Conservation (phyloP, 2,113 vertebrate species). For the Oryzias celebensis region DNA sequence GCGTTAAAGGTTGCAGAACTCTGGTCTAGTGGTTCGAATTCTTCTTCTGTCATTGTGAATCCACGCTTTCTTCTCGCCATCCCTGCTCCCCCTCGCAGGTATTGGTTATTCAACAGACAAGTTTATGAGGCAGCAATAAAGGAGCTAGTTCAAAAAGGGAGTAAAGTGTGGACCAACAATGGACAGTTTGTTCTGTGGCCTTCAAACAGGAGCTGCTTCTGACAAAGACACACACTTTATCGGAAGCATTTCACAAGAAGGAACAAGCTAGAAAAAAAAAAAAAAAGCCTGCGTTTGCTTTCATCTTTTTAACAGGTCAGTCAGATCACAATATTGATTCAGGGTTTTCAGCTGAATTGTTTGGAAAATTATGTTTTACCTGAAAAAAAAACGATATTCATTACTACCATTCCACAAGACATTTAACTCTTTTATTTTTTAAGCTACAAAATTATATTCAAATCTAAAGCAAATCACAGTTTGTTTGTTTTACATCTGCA, state of each 20-base stretch:
- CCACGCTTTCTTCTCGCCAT: conserved; percentile 13
- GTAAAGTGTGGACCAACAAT: conserved; percentile 66
- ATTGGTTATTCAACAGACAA: conserved; percentile 72
- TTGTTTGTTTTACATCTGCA: too few species aligned
- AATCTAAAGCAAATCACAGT: too few species aligned
- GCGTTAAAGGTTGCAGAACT: too few species aligned
- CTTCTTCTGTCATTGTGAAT: too few species aligned
- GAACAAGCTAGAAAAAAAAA: conserved; percentile 25
- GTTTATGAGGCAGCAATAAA: conserved; percentile 73
- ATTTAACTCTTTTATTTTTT: too few species aligned
- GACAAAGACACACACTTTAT: conserved; percentile 50
- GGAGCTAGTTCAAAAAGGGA: conserved; percentile 44
- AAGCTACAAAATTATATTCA: too few species aligned
- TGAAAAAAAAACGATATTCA: too few species aligned
- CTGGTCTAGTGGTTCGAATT: too few species aligned
- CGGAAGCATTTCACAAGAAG: conserved; percentile 49
- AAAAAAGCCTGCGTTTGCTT: conserved; percentile 36
- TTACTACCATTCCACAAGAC: too few species aligned
- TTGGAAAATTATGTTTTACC: not conserved
- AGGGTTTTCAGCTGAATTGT: conserved; percentile 1
- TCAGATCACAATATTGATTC: conserved; percentile 11
- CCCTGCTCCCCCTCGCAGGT: conserved; percentile 26
- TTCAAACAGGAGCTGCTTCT: conserved; percentile 60
- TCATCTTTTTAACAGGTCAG: conserved; percentile 27
- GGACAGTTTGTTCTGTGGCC: conserved; percentile 66